Conservation (phyloP, 2,888 invertebrate genomes). For the Nephrotoma appendiculata region DNA sequence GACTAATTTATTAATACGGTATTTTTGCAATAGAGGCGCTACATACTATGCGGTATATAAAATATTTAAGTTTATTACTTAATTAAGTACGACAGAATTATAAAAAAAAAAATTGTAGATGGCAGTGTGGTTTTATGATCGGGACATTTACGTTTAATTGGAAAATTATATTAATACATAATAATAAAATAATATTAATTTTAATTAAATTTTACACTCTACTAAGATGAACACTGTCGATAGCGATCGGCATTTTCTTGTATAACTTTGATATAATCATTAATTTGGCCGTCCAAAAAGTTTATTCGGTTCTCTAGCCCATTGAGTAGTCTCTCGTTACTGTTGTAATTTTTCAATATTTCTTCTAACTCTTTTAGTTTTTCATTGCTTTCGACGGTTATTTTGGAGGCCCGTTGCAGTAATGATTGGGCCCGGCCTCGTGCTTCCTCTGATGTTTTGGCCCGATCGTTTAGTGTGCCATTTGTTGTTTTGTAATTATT, state of each 20-base stretch:
- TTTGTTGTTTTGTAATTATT: constrained; percentile 58
- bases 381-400: constrained; percentile 63
- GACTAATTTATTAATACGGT: neutral
- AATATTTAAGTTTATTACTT: neutral
- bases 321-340: constrained; percentile 41
- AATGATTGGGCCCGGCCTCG: constrained; percentile 65
- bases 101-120: neutral
- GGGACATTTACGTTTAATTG: neutral
- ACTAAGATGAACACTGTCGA: constrained; percentile 37
- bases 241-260: constrained; percentile 45
- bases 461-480: constrained; percentile 52
- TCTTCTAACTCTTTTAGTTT: constrained; percentile 54
- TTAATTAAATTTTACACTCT: neutral
- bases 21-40: neutral
- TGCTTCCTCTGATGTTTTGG: constrained; percentile 60
- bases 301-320: constrained; percentile 45
- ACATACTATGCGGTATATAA: neutral
- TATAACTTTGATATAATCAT: constrained; percentile 42
- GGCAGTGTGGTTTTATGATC: neutral
- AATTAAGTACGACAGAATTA: neutral
- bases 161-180: neutral
- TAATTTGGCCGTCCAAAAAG: constrained; percentile 45
- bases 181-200: neutral
- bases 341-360: constrained; percentile 28
- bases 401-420: constrained; percentile 62